Base-by-base conservation (phyloP, 2,888 invertebrate genomes). In the Molorchus minor region DNA sequence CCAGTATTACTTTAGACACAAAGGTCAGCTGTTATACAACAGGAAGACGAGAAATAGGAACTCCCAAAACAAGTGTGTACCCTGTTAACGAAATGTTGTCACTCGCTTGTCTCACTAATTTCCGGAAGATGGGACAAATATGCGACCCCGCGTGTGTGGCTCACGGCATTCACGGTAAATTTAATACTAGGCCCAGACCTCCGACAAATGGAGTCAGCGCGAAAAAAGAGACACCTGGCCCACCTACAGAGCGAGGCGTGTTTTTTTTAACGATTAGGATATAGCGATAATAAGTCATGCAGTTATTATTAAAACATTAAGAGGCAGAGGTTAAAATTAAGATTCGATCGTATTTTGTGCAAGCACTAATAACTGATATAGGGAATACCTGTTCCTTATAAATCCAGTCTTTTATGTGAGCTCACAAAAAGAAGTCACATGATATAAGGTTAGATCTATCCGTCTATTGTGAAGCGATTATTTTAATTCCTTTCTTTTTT, bases 141-240 rank as follows among this genome's bases (percentile, higher is more conserved):
- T 55, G 58, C 43, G 64, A 65, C 65, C 65, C 65, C 61, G 47
- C 47, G 61, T 65, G 65, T 62, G 65, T 61, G 65, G 62, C 56
- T 41, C 17, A n/a, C n/a, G n/a, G n/a, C n/a, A n/a, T n/a, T n/a
- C 49, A 52, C 43, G 56, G 58, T 54, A 51, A 56, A 63, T 65
- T 59, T 55, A 58, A 56, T 57, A 35, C 44, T 54, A 41, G 36
- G 29, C 30, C 13, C 30, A 10, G 46, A 13, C 51, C 59, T 52
- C 51, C 58, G 25, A 49, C 30, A 40, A 54, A 43, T 43, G 33
- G 30, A 29, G 49, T 56, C 29, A 53, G 21, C 35, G 20, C 21
- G 20, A 49, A 58, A 47, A 58, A 44, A 13, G 47, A 55, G 21
- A 43, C 64, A 64, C 62, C 64, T 64, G 64, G 64, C 44, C 64